Base-by-base conservation (phyloP, 2,113 vertebrate species). In the Elgaria multicarinata region DNA sequence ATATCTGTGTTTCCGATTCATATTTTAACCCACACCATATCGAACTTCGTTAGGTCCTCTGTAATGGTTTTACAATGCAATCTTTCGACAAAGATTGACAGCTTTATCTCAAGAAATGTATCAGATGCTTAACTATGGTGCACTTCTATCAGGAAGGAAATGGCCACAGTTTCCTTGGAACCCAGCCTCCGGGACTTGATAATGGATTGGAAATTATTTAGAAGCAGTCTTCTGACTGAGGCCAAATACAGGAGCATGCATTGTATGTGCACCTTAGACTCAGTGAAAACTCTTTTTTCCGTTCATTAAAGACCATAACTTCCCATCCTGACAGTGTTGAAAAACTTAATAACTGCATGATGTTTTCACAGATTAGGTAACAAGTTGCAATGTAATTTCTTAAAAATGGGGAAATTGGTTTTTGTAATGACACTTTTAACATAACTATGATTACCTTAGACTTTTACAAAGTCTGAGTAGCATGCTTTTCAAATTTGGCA, bases 91-190 rank as follows among this genome's bases (percentile, higher is more conserved):
- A 1, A 18, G 33, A 44, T 4, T 87, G 69, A 80, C 39, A 58
- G 1, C 62, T 91, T 94, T 91, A 88, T 31, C 71, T 42, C 66
- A 87, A 91, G 67, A 85, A 64, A 87, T 74, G 79, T 89, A 89
- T 91, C 85, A 7, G 81, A 85, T 92, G 79, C 1, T 36, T 85
- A 58, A 84, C 91, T 90, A 90, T 88, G 58, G 2, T 62, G 20
- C 72, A 90, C 88, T 20, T 86, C 50, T 84, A 79, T 77, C 36
- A 12, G 20, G 76, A 16, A 89, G 90, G 83, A 58, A 0, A 31
- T 13, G 4, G 88, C 0, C 42, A 36, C 31, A 46, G 10, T 10
- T 3, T 74, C 91, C 64, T 75, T 53, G 10, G 12, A 84, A 6
- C 2, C 0, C 72, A 78, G 0, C 5, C 91, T 83, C 69, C 55